Evolutionary conservation across 2,113 vertebrate species (phyloP).

Genomic region (Plectropomus leopardus): DNA sequence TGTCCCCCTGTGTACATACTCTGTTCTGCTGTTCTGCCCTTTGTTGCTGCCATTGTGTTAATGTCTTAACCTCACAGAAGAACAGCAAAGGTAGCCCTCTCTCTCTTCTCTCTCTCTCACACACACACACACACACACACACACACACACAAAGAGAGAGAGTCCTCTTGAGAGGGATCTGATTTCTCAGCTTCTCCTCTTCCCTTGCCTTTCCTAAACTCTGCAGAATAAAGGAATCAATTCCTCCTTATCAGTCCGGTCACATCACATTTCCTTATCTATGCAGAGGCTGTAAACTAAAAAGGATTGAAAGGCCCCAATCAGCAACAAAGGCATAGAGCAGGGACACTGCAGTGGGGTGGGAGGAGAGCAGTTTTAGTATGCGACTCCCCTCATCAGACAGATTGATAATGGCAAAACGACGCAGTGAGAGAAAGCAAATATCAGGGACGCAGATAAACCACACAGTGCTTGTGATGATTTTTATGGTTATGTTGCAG

Average conservation of each 20-base stretch:
- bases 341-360: constrained; percentile 8
- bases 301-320: constrained; percentile 35
- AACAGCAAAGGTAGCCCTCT: not conserved
- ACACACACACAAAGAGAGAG: not conserved
- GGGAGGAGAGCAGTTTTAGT: constrained; percentile 30
- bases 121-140: not conserved
- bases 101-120: too few relatives aligned
- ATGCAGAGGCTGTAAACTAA: constrained; percentile 45
- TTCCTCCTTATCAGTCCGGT: constrained; percentile 66
- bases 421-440: constrained; percentile 14
- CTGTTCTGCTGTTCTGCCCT: not conserved
- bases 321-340: constrained; percentile 35
- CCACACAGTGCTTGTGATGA: not conserved
- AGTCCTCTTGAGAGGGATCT: constrained; percentile 48
- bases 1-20: not conserved
- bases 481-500: constrained; percentile 1
- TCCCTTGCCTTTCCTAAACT: constrained; percentile 44
- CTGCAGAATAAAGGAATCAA: constrained; percentile 52
- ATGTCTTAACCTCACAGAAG: not conserved
- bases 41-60: not conserved
- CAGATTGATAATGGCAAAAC: constrained; percentile 16
- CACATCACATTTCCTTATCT: constrained; percentile 64
- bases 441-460: not conserved
- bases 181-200: constrained; percentile 49
- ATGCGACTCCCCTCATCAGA: constrained; percentile 8